Conservation (phyloP, 1,140 invertebrate species). For the Pseudomyrmex dendroicus region DNA sequence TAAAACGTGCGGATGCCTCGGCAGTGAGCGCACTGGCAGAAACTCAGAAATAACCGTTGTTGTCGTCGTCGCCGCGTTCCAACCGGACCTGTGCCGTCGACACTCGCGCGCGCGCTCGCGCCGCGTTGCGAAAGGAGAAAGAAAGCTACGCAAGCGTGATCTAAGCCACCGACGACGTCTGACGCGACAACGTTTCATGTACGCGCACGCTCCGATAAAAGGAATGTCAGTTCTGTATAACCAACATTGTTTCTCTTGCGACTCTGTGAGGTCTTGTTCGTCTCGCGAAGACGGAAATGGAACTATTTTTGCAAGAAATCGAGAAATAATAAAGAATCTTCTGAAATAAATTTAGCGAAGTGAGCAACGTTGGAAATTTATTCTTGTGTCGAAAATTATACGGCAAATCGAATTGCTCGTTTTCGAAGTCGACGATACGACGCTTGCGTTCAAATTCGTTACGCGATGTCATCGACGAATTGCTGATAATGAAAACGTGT, state of each 20-base stretch:
- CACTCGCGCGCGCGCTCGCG: constrained; percentile 44
- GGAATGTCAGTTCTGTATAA: not conserved
- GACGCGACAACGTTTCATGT: constrained; percentile 59
- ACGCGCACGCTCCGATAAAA: constrained; percentile 7
- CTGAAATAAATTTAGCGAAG: too few relatives aligned
- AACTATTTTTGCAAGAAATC: not conserved
- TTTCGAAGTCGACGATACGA: constrained; percentile 1
- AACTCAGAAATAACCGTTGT: constrained; percentile 69
- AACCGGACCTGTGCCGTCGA: constrained; percentile 30
- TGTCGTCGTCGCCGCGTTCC: constrained; percentile 51
- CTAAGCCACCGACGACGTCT: constrained; percentile 9
- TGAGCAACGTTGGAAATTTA: not conserved
- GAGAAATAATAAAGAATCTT: not conserved
- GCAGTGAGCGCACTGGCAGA: constrained; percentile 58
- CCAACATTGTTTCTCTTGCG: not conserved
- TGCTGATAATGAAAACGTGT: constrained; percentile 29
- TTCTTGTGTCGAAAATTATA: too few relatives aligned
- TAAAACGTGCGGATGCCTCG: constrained; percentile 61
- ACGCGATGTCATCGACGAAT: constrained; percentile 19
- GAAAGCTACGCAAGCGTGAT: constrained; percentile 45
- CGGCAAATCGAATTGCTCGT: constrained; percentile 4
- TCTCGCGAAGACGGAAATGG: too few relatives aligned
- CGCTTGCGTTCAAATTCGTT: constrained; percentile 15
- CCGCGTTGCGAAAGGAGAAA: constrained; percentile 56
- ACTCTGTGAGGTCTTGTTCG: too few relatives aligned